Evolutionary conservation across 2,888 invertebrate species (phyloP).

Genomic region (Panzeria rudis): DNA sequence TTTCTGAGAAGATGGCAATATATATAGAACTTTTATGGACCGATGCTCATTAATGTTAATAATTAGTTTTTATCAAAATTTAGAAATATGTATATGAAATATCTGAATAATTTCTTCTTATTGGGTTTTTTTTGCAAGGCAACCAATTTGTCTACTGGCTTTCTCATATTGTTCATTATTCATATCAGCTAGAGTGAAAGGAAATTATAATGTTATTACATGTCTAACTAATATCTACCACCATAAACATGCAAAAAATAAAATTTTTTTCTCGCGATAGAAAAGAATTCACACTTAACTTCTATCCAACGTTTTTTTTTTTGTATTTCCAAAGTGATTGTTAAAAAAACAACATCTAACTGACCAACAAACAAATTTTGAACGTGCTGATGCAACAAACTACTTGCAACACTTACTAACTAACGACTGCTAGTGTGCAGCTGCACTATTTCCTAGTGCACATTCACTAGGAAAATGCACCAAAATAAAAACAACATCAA

Average conservation of each 20-base stretch:
- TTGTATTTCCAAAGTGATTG: slow-evolving; percentile 32
- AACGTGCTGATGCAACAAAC: slow-evolving; percentile 59
- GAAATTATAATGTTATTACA: slow-evolving; percentile 36
- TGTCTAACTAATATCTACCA: slow-evolving; percentile 27
- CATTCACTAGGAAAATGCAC: slow-evolving; percentile 54
- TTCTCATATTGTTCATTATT: slow-evolving; percentile 12
- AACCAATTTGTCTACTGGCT: neutral
- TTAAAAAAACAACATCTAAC: slow-evolving; percentile 46
- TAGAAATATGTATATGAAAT: too few relatives aligned
- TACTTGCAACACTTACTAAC: slow-evolving; percentile 49
- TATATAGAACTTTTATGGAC: neutral
- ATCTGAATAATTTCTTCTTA: neutral
- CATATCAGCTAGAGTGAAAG: slow-evolving; percentile 36
- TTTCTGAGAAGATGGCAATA: too few relatives aligned
- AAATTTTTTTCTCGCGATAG: slow-evolving; percentile 14
- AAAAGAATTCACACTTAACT: slow-evolving; percentile 53
- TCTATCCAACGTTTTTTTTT: neutral
- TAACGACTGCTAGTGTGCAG: slow-evolving; percentile 33
- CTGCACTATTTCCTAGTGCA: slow-evolving; percentile 49
- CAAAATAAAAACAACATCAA: slow-evolving; percentile 6
- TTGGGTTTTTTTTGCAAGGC: neutral
- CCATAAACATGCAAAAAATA: slow-evolving; percentile 23
- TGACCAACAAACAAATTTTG: slow-evolving; percentile 52
- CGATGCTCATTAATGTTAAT: neutral
- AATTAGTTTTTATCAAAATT: neutral